Conservation (phyloP, 2,888 invertebrate genomes). For the Cosmopolites sordidus region DNA sequence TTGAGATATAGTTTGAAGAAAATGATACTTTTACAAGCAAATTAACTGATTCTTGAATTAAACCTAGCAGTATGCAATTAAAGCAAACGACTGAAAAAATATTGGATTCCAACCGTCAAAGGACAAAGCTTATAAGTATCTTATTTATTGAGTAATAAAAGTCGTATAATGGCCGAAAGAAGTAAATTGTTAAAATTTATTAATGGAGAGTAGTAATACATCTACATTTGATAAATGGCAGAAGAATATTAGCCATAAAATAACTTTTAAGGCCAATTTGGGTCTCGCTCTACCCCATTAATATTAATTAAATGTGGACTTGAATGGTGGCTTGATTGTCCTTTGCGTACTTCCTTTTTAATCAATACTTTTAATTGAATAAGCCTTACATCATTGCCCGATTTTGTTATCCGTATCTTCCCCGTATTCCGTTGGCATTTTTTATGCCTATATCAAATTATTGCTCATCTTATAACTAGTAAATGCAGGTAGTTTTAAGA, state of each 20-base stretch:
- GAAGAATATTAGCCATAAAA: slow-evolving; percentile 37
- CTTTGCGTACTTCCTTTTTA: slow-evolving; percentile 28
- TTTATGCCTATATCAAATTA: no score
- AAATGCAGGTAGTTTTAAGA: no score
- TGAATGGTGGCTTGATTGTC: slow-evolving; percentile 36
- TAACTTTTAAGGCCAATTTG: slow-evolving; percentile 38
- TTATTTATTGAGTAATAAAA: slow-evolving; percentile 28
- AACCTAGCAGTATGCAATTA: slow-evolving; percentile 13
- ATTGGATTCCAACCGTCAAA: slow-evolving; percentile 11
- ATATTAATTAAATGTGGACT: slow-evolving; percentile 38
- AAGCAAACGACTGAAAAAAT: slow-evolving; percentile 12
- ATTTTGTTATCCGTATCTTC: no score
- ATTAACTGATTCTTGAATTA: slow-evolving; percentile 1
- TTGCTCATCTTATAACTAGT: no score
- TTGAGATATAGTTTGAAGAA: no score
- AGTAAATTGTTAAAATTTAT: slow-evolving; percentile 26
- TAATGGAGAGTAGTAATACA: slow-evolving; percentile 26
- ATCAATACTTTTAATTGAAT: slow-evolving; percentile 38
- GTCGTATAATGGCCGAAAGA: slow-evolving; percentile 19
- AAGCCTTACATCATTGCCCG: slow-evolving; percentile 23
- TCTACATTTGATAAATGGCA: slow-evolving; percentile 25
- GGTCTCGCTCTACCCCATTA: slow-evolving; percentile 35
- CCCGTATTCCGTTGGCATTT: no score
- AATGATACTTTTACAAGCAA: no score
- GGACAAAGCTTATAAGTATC: slow-evolving; percentile 26